A percentile compares a stretch with the other conserved stretches of the same genome.
Conservation (phyloP, 2,888 invertebrate species). For the Drosophila birchii region DNA sequence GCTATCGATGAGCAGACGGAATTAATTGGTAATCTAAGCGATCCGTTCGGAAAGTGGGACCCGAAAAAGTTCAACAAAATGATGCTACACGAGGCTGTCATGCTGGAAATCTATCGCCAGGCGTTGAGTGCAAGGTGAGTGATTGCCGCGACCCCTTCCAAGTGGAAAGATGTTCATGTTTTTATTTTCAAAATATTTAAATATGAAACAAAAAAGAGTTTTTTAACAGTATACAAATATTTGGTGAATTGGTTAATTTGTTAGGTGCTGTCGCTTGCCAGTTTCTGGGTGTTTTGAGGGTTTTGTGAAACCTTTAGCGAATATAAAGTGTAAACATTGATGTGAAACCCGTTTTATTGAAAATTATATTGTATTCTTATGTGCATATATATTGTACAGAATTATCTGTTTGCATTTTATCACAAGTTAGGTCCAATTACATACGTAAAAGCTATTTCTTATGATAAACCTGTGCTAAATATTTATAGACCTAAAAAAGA, state of each 20-base stretch:
- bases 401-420: background rate
- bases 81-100: constrained; percentile 85
- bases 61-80: constrained; percentile 68
- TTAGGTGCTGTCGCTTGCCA: background rate
- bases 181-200: background rate
- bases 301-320: background rate
- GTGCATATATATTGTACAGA: too few relatives aligned
- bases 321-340: background rate
- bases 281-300: background rate
- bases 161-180: background rate
- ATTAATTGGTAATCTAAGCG: constrained; percentile 35
- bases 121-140: constrained; percentile 85
- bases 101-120: constrained; percentile 85
- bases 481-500: background rate
- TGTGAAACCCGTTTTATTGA: background rate
- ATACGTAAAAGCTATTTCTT: background rate
- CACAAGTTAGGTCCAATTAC: background rate
- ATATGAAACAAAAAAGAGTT: background rate
- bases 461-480: background rate
- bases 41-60: background rate
- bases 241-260: background rate
- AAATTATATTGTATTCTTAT: background rate
- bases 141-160: constrained; percentile 1
- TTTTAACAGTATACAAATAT: background rate
- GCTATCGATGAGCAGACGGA: constrained; percentile 38